These are phyloP conservation scores for Takifugu flavidus DNA, from an alignment of 2,113 vertebrate species.

Conservation along the genomic window DNA sequence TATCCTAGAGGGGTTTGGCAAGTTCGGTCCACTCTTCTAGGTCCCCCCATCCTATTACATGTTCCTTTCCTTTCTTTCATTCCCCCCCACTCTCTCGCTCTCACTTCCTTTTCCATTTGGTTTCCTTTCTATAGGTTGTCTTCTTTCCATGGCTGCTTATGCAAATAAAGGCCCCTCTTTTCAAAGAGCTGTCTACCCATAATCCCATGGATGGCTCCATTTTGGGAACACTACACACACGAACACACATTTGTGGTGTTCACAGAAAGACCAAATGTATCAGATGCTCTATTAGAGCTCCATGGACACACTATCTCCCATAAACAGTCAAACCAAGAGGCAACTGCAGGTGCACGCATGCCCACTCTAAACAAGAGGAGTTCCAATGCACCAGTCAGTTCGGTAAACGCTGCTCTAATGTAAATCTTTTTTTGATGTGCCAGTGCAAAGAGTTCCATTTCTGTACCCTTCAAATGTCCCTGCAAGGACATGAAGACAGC, in stretches of 20 bases:
- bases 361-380: background rate
- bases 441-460: conserved; percentile 52
- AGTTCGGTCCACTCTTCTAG: conserved; percentile 29
- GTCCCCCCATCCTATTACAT: background rate
- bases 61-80: conserved; percentile 12
- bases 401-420: conserved; percentile 68
- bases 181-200: conserved; percentile 67
- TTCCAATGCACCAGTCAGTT: conserved; percentile 51
- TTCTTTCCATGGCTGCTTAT: conserved; percentile 51
- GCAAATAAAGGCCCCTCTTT: conserved; percentile 65
- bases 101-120: conserved; percentile 14
- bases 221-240: conserved; percentile 42
- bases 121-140: conserved; percentile 34
- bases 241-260: conserved; percentile 12
- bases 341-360: conserved; percentile 15
- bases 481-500: conserved; percentile 67
- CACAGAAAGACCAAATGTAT: conserved; percentile 17
- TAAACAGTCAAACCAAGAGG: conserved; percentile 36
- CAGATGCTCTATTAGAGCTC: conserved; percentile 47
- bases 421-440: conserved; percentile 66
- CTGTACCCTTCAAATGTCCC: conserved; percentile 56
- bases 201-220: conserved; percentile 74
- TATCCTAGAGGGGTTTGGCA: conserved; percentile 57
- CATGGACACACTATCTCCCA: conserved; percentile 53
- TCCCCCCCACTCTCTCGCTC: conserved; percentile 19